Evolutionary conservation across 2,888 invertebrate species (phyloP).

Genomic region (Molanna angustata): DNA sequence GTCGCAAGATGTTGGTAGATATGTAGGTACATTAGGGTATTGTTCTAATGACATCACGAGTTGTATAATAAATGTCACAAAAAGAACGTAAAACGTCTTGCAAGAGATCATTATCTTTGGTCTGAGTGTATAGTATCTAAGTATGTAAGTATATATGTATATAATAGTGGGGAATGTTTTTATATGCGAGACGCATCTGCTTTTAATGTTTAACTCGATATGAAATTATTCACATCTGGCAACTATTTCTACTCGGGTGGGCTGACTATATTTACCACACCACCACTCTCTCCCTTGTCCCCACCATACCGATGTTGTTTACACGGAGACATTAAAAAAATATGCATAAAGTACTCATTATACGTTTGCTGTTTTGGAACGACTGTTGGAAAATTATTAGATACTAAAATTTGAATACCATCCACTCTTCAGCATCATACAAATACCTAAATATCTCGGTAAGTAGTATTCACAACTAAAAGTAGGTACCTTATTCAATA

Average conservation of each 20-base stretch:
- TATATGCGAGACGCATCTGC: constrained; percentile 24
- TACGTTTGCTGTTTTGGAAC: no score
- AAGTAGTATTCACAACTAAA: no score
- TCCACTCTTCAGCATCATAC: no score
- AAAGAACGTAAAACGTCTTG: not conserved
- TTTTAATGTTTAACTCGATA: constrained; percentile 23
- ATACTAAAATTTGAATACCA: no score
- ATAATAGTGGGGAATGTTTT: constrained; percentile 14
- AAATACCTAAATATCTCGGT: no score
- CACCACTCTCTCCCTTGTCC: not conserved
- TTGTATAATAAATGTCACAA: not conserved
- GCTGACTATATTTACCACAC: not conserved
- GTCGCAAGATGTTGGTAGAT: no score
- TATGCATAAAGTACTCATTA: no score
- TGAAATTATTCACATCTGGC: constrained; percentile 32
- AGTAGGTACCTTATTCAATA: no score
- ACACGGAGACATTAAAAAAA: not conserved
- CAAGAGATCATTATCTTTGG: constrained; percentile 5
- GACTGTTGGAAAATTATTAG: no score
- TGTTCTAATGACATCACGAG: not conserved
- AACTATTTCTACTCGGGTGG: constrained; percentile 17
- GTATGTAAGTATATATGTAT: no score
- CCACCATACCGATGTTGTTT: not conserved
- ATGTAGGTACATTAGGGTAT: no score
- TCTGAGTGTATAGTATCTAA: no score